phyloP scores from a whole-genome alignment of 2,797 vertebrate genomes.

The Clarias fuscus region DNA sequence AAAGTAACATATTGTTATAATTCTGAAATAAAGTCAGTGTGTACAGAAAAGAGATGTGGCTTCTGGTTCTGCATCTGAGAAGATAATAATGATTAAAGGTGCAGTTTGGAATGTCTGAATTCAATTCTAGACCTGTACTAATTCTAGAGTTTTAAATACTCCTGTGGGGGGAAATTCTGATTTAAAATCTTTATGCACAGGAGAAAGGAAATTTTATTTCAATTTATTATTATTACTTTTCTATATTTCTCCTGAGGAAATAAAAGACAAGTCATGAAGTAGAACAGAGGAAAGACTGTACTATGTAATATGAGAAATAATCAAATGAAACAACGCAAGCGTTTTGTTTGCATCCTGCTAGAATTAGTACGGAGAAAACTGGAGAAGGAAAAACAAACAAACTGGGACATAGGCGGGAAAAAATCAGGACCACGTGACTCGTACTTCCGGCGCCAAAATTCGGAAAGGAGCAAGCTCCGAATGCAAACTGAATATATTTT shows the following conservation, averaged over 20 bases:
- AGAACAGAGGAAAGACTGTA: background rate
- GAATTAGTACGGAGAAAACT: no score
- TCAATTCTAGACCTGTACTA: background rate
- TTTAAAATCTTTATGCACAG: background rate
- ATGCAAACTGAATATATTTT: no score
- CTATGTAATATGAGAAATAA: no score
- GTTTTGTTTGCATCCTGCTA: no score
- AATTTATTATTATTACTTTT: no score
- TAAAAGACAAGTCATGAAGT: background rate
- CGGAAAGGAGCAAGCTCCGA: no score
- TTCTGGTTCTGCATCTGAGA: slow-evolving; percentile 55
- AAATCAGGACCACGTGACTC: no score
- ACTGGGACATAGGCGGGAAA: no score
- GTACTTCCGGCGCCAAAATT: no score
- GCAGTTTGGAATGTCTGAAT: background rate
- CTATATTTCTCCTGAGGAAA: background rate
- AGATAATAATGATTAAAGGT: background rate
- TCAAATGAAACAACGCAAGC: no score
- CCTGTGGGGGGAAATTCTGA: no score
- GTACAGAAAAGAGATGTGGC: slow-evolving; percentile 58
- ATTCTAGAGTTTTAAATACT: background rate
- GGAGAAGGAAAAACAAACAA: no score
- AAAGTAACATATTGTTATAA: slow-evolving; percentile 83
- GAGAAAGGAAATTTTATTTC: background rate
- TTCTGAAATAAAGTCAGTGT: slow-evolving; percentile 79